A percentile compares a stretch with the other conserved stretches of the same genome.
Conservation (phyloP, 92 coral and sea anemone genomes). For the Epizoanthus ramosus region DNA sequence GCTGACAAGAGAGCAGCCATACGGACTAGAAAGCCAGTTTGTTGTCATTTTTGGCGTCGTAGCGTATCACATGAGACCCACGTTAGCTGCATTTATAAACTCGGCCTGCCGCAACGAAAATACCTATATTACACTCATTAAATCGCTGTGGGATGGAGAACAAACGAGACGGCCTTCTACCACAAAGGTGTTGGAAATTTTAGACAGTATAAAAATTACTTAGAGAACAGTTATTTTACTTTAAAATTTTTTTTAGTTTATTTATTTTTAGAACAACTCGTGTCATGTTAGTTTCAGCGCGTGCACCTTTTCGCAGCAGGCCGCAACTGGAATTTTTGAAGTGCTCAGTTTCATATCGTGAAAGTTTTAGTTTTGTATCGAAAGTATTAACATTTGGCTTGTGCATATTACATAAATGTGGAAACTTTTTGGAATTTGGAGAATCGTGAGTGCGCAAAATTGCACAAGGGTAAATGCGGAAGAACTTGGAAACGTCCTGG, state of each 20-base stretch:
- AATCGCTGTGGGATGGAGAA: conserved; percentile 79
- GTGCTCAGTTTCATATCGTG: background rate
- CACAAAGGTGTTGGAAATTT: conserved; percentile 58
- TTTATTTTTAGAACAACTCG: background rate
- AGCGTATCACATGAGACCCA: conserved; percentile 85
- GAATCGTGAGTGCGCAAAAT: background rate
- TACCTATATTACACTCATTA: conserved; percentile 73
- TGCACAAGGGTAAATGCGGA: background rate
- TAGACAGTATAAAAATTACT: conserved; percentile 36
- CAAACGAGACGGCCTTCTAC: conserved; percentile 74
- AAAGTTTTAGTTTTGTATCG: background rate
- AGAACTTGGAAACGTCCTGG: background rate
- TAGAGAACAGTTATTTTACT: background rate
- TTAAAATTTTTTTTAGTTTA: background rate
- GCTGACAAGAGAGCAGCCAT: conserved; percentile 90
- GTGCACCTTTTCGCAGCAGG: conserved; percentile 12
- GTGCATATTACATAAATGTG: background rate
- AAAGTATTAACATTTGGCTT: conserved; percentile 3
- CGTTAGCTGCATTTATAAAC: conserved; percentile 57
- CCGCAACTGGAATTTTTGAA: background rate
- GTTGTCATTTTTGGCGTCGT: conserved; percentile 96
- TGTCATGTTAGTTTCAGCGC: conserved; percentile 6
- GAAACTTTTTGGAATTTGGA: background rate
- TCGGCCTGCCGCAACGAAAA: conserved; percentile 36
- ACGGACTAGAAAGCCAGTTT: conserved; percentile 89